Percentiles rank a stretch among this genome's conserved stretches.
These are phyloP conservation scores for Liodrosophila aerea DNA, from an alignment of 2,888 invertebrate genomes.

Conservation along the genomic window DNA sequence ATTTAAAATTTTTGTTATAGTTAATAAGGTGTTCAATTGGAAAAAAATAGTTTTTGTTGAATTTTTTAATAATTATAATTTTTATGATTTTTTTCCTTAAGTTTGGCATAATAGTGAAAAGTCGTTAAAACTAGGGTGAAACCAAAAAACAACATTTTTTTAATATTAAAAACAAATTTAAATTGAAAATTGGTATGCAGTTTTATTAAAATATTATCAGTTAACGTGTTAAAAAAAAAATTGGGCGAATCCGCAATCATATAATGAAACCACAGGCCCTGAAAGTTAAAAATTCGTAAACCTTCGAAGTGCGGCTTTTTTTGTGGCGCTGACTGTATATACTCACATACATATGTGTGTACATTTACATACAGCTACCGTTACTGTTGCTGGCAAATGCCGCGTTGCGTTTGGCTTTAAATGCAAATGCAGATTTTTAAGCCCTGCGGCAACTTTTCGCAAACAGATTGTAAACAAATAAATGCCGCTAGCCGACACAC, in stretches of 20 bases:
- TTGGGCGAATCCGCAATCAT: background rate
- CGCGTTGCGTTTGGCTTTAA: conserved; percentile 29
- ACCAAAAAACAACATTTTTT: background rate
- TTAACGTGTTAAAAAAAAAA: background rate
- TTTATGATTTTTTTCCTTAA: background rate
- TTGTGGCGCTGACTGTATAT: background rate
- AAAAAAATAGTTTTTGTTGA: background rate
- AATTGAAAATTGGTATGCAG: background rate
- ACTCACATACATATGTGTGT: conserved; percentile 12
- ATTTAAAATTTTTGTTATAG: background rate
- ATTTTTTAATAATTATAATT: background rate
- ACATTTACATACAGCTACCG: background rate
- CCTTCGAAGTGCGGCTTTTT: background rate
- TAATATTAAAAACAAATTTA: background rate
- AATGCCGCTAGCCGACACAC: conserved; percentile 67
- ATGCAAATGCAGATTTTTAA: conserved; percentile 68
- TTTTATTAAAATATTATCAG: background rate
- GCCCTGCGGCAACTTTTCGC: conserved; percentile 61
- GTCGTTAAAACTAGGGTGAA: background rate
- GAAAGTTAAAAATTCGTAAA: background rate
- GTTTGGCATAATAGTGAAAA: background rate
- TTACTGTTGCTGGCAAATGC: too few species aligned
- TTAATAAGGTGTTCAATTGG: background rate
- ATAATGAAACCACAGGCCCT: background rate
- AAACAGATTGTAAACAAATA: conserved; percentile 78